A percentile compares a stretch with the other conserved stretches of the same genome.
These are phyloP conservation scores for Amblyraja radiata DNA, from an alignment of 2,797 vertebrate species.

Conservation along the genomic window DNA sequence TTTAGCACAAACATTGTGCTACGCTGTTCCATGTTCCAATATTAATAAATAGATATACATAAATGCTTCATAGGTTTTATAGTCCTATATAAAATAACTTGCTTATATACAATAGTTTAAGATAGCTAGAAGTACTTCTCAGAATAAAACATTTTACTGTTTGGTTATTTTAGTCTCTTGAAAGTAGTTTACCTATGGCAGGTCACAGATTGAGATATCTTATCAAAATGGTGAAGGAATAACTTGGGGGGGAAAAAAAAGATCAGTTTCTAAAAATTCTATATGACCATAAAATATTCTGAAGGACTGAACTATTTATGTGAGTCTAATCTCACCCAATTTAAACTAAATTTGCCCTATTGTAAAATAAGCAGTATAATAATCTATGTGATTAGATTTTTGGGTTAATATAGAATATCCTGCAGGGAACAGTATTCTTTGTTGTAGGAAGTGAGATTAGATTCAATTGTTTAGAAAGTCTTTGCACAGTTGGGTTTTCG, in stretches of 20 bases:
- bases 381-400: neutral
- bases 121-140: neutral
- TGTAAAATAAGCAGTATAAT: conserved; percentile 2
- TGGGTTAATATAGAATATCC: conserved; percentile 23
- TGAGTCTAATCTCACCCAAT: neutral
- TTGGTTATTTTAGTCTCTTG: neutral
- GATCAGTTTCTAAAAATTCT: neutral
- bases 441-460: conserved; percentile 38
- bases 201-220: neutral
- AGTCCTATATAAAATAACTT: neutral
- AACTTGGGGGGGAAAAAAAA: too few species aligned
- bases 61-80: neutral
- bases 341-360: neutral
- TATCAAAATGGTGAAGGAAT: neutral
- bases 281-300: neutral
- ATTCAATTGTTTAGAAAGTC: conserved; percentile 40
- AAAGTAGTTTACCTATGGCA: neutral
- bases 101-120: neutral
- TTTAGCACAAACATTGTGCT: too few species aligned
- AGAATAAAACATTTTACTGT: neutral
- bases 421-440: conserved; percentile 15
- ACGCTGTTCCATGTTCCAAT: too few species aligned
- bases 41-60: neutral
- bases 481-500: conserved; percentile 29
- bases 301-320: neutral